These are phyloP conservation scores for Cyclophora albipunctata DNA, from an alignment of 2,888 invertebrate genomes.

Conservation along the genomic window DNA sequence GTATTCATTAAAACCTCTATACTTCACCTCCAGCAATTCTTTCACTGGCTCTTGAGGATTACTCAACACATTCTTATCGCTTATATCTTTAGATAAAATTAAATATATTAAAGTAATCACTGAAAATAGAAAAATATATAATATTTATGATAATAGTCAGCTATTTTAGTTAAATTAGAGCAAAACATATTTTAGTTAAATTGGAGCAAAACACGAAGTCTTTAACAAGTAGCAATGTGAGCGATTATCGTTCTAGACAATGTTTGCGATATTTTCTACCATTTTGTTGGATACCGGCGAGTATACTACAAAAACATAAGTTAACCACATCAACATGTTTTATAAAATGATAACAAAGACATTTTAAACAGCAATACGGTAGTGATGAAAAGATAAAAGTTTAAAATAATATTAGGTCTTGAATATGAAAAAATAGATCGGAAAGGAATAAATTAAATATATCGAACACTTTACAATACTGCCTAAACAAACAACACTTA, in stretches of 20 bases:
- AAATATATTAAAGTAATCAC: slow-evolving; percentile 47
- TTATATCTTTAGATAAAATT: slow-evolving; percentile 23
- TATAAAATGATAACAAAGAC: too few relatives aligned
- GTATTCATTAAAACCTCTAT: slow-evolving; percentile 40
- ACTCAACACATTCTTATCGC: slow-evolving; percentile 12
- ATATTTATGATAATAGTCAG: too few relatives aligned
- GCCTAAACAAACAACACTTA: slow-evolving; percentile 33
- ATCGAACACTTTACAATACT: too few relatives aligned
- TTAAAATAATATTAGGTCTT: too few relatives aligned
- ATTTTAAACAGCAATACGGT: too few relatives aligned
- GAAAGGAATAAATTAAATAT: neutral
- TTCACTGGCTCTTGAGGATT: slow-evolving; percentile 18
- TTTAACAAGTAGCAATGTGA: too few relatives aligned
- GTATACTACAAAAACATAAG: too few relatives aligned
- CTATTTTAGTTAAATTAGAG: slow-evolving; percentile 21
- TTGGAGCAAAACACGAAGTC: neutral
- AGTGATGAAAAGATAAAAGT: too few relatives aligned
- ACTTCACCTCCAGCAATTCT: slow-evolving; percentile 32
- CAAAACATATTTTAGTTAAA: slow-evolving; percentile 21
- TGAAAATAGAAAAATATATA: slow-evolving; percentile 25
- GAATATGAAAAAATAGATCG: neutral
- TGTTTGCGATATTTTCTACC: too few relatives aligned
- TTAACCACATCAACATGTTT: too few relatives aligned
- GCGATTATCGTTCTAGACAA: too few relatives aligned
- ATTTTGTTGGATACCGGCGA: too few relatives aligned